These are phyloP conservation scores for Sthenelais limicola DNA, from an alignment of 2,888 invertebrate species.

Conservation along the genomic window DNA sequence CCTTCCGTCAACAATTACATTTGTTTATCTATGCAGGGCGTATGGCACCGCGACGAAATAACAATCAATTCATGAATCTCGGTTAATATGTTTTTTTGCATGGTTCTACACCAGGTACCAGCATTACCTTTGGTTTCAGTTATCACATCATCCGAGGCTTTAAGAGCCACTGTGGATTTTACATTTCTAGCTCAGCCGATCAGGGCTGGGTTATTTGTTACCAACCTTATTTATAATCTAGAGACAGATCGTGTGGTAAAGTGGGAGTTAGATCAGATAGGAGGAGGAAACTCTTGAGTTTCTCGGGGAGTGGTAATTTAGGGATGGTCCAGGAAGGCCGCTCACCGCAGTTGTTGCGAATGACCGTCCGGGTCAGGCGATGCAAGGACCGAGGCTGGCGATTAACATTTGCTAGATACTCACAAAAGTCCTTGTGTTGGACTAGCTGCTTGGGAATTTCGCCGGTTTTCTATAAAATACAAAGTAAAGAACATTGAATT, in stretches of 20 bases:
- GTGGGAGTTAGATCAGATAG: slow-evolving; percentile 50
- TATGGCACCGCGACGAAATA: no score
- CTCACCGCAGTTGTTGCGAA: slow-evolving; percentile 50
- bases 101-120: neutral
- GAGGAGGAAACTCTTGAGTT: slow-evolving; percentile 54
- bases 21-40: no score
- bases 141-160: neutral
- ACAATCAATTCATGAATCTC: no score
- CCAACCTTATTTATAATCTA: slow-evolving; percentile 13
- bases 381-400: slow-evolving; percentile 54
- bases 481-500: neutral
- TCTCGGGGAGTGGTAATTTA: slow-evolving; percentile 52
- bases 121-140: neutral
- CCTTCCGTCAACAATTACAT: no score
- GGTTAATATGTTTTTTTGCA: neutral
- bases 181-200: neutral
- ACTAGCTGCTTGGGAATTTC: slow-evolving; percentile 58
- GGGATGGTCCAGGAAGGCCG: slow-evolving; percentile 51
- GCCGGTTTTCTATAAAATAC: slow-evolving; percentile 57
- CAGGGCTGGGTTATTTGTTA: no score
- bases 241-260: slow-evolving; percentile 2
- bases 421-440: slow-evolving; percentile 45
- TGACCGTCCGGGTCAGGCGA: slow-evolving; percentile 53
- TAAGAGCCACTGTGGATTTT: neutral
- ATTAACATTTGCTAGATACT: slow-evolving; percentile 50